A percentile compares a stretch with the other conserved stretches of the same genome.
phyloP scores from a whole-genome alignment of 1,140 invertebrate genomes.

The Ips typographus region DNA sequence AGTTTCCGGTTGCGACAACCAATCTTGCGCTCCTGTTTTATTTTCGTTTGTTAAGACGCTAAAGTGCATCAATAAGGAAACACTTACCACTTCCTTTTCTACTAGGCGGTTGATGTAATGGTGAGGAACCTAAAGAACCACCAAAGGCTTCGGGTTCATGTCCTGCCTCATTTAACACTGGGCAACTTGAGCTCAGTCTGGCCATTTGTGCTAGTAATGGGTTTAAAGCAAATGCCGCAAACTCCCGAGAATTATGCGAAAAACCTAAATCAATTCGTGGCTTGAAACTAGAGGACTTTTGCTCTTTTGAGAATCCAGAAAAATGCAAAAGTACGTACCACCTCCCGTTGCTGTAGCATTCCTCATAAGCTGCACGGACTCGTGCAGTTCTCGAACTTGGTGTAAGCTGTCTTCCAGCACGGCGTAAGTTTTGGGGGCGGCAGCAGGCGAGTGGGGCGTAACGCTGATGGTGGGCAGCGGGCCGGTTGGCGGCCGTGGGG shows the following conservation, averaged over 20 bases:
- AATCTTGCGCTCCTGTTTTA: slow-evolving; percentile 55
- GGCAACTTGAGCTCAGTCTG: slow-evolving; percentile 74
- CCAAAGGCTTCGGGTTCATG: slow-evolving; percentile 55
- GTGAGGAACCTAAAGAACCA: slow-evolving; percentile 53
- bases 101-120: slow-evolving; percentile 47
- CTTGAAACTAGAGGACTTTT: too few species aligned
- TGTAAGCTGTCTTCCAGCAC: slow-evolving; percentile 74
- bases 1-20: slow-evolving; percentile 55
- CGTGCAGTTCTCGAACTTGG: slow-evolving; percentile 72
- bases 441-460: slow-evolving; percentile 81
- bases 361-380: slow-evolving; percentile 74
- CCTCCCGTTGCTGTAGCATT: slow-evolving; percentile 57
- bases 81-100: slow-evolving; percentile 60
- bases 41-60: background rate
- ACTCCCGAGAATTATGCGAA: slow-evolving; percentile 43
- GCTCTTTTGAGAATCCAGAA: too few species aligned
- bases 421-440: slow-evolving; percentile 64
- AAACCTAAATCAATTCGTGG: slow-evolving; percentile 28
- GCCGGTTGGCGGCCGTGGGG: slow-evolving; percentile 43
- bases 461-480: slow-evolving; percentile 79
- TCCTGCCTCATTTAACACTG: slow-evolving; percentile 63
- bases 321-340: slow-evolving; percentile 16
- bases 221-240: slow-evolving; percentile 54
- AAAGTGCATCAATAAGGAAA: background rate
- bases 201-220: slow-evolving; percentile 49